phyloP scores from a whole-genome alignment of 1,140 invertebrate genomes.

The Papilio helenus region DNA sequence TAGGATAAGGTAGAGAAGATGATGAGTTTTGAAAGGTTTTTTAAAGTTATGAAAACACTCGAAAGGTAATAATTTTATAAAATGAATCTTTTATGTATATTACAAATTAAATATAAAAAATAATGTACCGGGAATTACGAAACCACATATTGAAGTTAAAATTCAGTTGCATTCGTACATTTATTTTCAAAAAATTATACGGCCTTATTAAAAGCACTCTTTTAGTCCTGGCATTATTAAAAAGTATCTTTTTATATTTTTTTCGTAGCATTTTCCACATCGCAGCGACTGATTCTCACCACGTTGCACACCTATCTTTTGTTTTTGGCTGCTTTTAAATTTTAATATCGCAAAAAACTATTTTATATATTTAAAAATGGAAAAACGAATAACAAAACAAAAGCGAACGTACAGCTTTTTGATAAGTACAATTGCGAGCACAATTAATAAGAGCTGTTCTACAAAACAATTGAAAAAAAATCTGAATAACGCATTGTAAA shows the following conservation, averaged over 20 bases:
- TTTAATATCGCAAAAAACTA: constrained; percentile 36
- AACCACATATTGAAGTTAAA: not conserved
- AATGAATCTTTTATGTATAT: no score
- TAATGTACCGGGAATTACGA: not conserved
- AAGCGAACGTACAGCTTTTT: constrained; percentile 32
- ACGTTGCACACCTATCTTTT: constrained; percentile 29
- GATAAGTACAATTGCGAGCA: constrained; percentile 40
- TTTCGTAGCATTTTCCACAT: constrained; percentile 34
- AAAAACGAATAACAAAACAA: constrained; percentile 25
- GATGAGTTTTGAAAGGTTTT: no score
- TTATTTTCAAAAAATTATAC: constrained; percentile 4
- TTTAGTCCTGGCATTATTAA: constrained; percentile 27
- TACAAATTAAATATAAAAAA: no score
- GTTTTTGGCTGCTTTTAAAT: constrained; percentile 25
- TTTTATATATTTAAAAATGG: constrained; percentile 34
- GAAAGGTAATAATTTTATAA: no score
- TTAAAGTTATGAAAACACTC: no score
- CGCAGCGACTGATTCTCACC: constrained; percentile 20
- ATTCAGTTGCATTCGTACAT: not conserved
- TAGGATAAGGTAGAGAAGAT: no score
- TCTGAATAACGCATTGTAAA: not conserved
- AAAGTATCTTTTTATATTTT: constrained; percentile 36
- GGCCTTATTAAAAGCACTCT: constrained; percentile 16
- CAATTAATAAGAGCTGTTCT: constrained; percentile 37
- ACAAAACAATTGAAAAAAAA: constrained; percentile 37